Base-by-base conservation (phyloP, 1,140 invertebrate species). In the Charaxes varanes region DNA sequence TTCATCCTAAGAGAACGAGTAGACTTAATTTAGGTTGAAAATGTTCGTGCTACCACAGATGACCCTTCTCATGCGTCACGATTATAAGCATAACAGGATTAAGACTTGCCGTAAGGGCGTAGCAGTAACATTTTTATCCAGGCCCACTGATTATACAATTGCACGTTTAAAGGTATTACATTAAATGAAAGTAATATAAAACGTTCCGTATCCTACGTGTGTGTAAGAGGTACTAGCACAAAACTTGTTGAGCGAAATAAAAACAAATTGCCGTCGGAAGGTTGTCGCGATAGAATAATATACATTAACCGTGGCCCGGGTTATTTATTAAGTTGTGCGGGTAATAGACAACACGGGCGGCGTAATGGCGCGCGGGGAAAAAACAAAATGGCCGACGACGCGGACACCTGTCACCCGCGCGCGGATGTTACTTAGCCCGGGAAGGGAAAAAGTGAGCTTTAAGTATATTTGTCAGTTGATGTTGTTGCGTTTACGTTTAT, bases 201-300 rank as follows among this genome's bases (percentile, higher is more conserved):
- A n/a, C n/a, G n/a, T n/a, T n/a, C n/a, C n/a, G n/a, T n/a, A n/a
- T n/a, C n/a, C n/a, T n/a, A n/a, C n/a, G n/a, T n/a, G n/a, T n/a
- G n/a, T n/a, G n/a, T n/a, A 13, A 10, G 8, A 18, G 33, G 10
- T 6, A 4, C 6, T 6, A 16, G 10, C n/a, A 24, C 10, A 2
- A 21, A 46, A 34, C 43, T 40, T 46, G 43, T 46, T 46, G 35
- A 46, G 36, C 36, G n/a, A 27, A 38, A 44, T 44, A 44, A 46
- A 46, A 33, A 40, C 30, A 34, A 34, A 38, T 10, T 21, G 19
- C 42, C 13, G 23, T 10, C 12, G 28, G 11, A 17, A 26, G 15
- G 35, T 32, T 45, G 35, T 40, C 36, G 35, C 43, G 30, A 46
- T 28, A 33, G 43, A 40, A 46, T 41, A 41, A 47, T 41, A 47